Conservation (phyloP, 2,888 invertebrate genomes). For the Andrena camellia region DNA sequence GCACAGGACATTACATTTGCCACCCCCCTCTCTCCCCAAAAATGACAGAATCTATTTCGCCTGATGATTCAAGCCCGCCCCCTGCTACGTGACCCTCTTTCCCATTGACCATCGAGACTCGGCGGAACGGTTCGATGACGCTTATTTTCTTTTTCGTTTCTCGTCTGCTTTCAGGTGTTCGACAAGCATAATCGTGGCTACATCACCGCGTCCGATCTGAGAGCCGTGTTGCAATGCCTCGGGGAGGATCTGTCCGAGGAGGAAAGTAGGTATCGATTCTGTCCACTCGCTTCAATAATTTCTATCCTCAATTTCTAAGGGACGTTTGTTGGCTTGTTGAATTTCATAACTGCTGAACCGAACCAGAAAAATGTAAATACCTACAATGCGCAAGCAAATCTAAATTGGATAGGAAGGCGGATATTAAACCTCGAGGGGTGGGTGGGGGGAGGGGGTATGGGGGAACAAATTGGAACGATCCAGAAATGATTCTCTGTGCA, state of each 20-base stretch:
- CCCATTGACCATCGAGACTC: background rate
- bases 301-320: background rate
- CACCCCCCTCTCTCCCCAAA: background rate
- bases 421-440: background rate
- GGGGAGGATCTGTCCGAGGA: conserved; percentile 96
- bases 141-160: background rate
- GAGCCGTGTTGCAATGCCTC: conserved; percentile 94
- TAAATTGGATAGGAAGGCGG: background rate
- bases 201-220: conserved; percentile 94
- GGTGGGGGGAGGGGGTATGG: too few relatives aligned
- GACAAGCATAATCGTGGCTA: conserved; percentile 97
- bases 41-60: conserved; percentile 47
- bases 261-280: conserved; percentile 89
- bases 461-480: too few relatives aligned
- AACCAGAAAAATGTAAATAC: background rate
- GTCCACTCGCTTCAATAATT: background rate
- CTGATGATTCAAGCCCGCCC: conserved; percentile 7
- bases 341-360: background rate
- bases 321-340: background rate
- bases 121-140: background rate
- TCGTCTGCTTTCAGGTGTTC: conserved; percentile 86
- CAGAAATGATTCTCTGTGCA: too few relatives aligned
- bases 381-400: background rate
- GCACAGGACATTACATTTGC: conserved; percentile 48
- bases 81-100: background rate